Base-by-base conservation (phyloP, 1,140 invertebrate genomes). In the Philotrypesis tridentata region DNA sequence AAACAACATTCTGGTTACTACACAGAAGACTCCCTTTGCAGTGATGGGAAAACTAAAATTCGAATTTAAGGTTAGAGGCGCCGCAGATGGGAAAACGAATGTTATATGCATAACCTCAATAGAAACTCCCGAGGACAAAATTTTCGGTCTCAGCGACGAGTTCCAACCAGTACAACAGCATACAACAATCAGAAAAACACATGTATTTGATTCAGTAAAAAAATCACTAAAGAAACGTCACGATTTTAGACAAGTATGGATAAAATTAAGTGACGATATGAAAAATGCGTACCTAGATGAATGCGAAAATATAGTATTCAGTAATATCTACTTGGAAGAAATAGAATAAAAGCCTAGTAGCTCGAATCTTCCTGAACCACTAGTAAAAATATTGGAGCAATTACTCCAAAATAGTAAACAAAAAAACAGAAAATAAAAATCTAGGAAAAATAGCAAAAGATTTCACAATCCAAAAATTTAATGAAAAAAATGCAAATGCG, bases 391-490 rank as follows among this genome's bases (percentile, higher is more conserved):
- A 37, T 37, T 76, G 21, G n/a, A 76, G 23, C 2, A 76, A 76
- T 14, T 76, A 14, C 21, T 61, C n/a, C 33, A 77, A 77, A 67
- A 43, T 23, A 55, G 7, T 48, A 25, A 27, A 25, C 48, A 37
- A 43, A 77, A n/a, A 17, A 25, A 9, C 31, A 4, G 31, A 40
- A 9, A 63, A 63, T 1, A 65, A 65, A 61, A 79, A 73, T 77
- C 37, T 82, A 65, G 40, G 40, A 17, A 75, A 27, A 37, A 70
- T 70, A 43, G n/a, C 68, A 55, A 21, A 82, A 55, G 12, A 70
- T 14, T 82, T 76, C 60, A 40, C 21, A 4, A 14, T 60, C 1
- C 12, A 55, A 4, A 82, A 76, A 76, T 70, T 74, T 61, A 33
- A 4, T 6, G 65, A 29, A 17, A 77, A 67, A 67, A 61, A 55